Conservation (phyloP, 2,888 invertebrate genomes). For the Zhuqinia jingwanae region DNA sequence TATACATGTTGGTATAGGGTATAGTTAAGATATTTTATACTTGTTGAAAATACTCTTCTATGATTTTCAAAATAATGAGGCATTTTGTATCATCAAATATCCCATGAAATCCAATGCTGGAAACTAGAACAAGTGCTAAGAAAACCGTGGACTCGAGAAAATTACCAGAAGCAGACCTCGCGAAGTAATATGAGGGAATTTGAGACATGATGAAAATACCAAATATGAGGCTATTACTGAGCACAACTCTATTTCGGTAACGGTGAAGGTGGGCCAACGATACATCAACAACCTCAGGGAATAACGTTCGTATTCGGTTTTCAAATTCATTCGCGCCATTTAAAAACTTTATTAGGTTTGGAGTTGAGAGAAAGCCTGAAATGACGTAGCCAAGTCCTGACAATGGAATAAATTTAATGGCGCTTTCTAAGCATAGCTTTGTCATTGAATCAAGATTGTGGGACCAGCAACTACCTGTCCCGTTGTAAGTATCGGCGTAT, state of each 20-base stretch:
- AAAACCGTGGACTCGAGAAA: background rate
- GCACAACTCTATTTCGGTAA: background rate
- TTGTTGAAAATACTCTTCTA: conserved; percentile 48
- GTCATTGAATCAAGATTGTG: background rate
- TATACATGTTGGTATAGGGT: no score
- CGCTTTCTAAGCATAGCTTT: background rate
- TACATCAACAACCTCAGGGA: conserved; percentile 14
- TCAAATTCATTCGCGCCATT: conserved; percentile 40
- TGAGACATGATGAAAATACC: background rate
- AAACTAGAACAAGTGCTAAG: background rate
- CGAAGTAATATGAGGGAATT: background rate
- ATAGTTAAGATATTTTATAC: no score
- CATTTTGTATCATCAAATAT: conserved; percentile 46
- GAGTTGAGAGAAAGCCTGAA: background rate
- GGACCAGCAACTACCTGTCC: no score
- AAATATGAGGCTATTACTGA: background rate
- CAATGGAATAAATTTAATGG: conserved; percentile 1
- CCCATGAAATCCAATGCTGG: background rate
- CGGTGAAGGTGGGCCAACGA: background rate
- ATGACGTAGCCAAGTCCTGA: background rate
- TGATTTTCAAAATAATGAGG: conserved; percentile 21
- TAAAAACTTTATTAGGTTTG: background rate
- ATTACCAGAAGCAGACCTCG: background rate
- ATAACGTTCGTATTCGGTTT: conserved; percentile 13
- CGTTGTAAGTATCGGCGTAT: no score